These are phyloP conservation scores for Hyperopisus bebe DNA, from an alignment of 2,113 vertebrate genomes.

Conservation along the genomic window DNA sequence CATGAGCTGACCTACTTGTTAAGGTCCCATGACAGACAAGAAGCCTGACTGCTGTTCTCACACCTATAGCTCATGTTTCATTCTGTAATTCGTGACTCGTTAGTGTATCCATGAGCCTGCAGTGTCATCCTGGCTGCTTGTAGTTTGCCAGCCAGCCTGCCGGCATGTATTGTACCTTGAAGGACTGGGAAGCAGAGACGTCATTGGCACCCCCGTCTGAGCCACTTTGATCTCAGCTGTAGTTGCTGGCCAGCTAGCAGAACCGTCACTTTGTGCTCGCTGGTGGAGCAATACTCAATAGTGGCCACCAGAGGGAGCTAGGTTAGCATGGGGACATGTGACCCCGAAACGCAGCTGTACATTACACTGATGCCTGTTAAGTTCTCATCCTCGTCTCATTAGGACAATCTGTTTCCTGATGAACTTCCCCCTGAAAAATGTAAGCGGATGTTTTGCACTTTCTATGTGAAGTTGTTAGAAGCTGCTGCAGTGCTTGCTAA, in stretches of 20 bases:
- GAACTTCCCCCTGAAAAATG: background rate
- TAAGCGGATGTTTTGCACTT: background rate
- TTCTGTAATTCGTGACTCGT: background rate
- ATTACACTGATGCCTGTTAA: background rate
- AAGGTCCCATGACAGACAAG: background rate
- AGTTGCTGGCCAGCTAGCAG: background rate
- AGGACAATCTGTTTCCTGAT: background rate
- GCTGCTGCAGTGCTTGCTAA: background rate
- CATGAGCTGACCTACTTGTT: background rate
- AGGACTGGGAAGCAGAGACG: background rate
- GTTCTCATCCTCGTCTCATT: background rate
- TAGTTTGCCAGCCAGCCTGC: background rate
- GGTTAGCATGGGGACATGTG: background rate
- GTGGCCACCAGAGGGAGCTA: conserved; percentile 5
- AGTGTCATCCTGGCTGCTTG: background rate
- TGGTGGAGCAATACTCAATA: background rate
- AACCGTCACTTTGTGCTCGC: background rate
- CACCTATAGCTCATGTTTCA: background rate
- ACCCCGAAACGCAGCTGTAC: background rate
- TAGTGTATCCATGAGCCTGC: background rate
- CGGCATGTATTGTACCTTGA: background rate
- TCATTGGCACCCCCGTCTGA: background rate
- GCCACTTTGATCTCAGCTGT: background rate
- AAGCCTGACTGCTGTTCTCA: background rate
- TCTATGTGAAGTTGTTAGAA: background rate